Base-by-base conservation (phyloP, 1,140 invertebrate genomes). In the Trichogramma pretiosum region DNA sequence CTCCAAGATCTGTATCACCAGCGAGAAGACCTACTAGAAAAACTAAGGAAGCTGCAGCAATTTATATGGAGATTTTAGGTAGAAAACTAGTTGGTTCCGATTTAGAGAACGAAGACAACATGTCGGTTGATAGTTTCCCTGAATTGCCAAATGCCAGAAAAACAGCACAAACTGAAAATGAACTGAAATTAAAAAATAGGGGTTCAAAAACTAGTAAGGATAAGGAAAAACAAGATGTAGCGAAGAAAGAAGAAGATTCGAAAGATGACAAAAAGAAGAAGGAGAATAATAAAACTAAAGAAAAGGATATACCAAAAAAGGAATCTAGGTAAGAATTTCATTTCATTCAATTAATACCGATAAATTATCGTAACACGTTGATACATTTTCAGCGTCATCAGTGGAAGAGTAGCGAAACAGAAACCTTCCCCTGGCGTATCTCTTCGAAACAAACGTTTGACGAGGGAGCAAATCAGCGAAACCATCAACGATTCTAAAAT, bases 1-100 rank as follows among this genome's bases (percentile, higher is more conserved):
- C 56, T 10, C 24, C 39, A 35, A 58, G 41, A 22, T 35, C 48
- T 5, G 4, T 23, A 2, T 17, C 1, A 14, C 5, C 32, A 18
- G 8, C 21, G 2, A 60, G 64, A 35, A 65, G 83, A 32, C 83
- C 83, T 0, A 75, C 77, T 1, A 70, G 84, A 30, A 86, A 83
- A 63, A 85, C 83, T 5, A 87, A 85, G 62, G 82, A 85, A 67
- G 82, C 81, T 38, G 83, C 83, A 13, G 75, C 82, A 16, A 76
- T 84, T 19, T 86, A 83, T 50, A 82, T 86, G 79, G 82, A 84
- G 59, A 77, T 85, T 52, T 70, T 87, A 19, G 81, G 80, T 8
- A 77, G 81, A 55, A 82, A 83, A 59, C 67, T 85, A 17, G 71
- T 76, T 0, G 73, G 68, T 55, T 71, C 75, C 0, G 77, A 78